Percentiles rank a stretch among this genome's conserved stretches.
phyloP scores from a whole-genome alignment of 2,888 invertebrate genomes.

The Ypsolopha scabrella region DNA sequence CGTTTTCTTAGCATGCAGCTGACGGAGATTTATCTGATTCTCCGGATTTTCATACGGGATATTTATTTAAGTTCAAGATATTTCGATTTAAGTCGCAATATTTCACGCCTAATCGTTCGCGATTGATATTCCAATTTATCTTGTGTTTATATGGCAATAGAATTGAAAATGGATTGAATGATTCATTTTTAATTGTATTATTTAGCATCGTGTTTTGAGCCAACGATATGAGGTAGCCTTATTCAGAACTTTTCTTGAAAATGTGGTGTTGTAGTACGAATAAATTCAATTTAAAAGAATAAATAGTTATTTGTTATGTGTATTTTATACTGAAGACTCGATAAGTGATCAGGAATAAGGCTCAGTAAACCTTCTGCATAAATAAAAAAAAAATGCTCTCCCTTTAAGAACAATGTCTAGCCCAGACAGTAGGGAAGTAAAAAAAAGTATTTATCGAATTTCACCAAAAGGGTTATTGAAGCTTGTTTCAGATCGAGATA shows the following conservation, averaged over 20 bases:
- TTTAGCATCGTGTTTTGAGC: background rate
- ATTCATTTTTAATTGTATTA: background rate
- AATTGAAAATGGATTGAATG: background rate
- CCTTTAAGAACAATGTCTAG: too few relatives aligned
- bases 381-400: too few relatives aligned
- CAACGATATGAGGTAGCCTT: background rate
- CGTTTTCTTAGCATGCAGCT: constrained; percentile 11
- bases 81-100: constrained; percentile 18
- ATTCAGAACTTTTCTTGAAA: background rate
- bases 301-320: too few relatives aligned
- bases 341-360: too few relatives aligned
- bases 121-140: constrained; percentile 3
- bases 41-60: constrained; percentile 14
- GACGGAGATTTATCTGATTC: constrained; percentile 15
- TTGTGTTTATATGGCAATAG: background rate
- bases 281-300: too few relatives aligned
- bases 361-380: too few relatives aligned
- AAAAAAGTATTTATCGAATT: too few relatives aligned
- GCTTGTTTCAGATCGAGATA: too few relatives aligned
- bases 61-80: constrained; percentile 3
- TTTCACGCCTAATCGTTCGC: constrained; percentile 25
- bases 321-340: too few relatives aligned
- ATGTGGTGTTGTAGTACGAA: background rate
- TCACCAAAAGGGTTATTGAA: too few relatives aligned
- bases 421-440: too few relatives aligned